These are phyloP conservation scores for Zoanthus solanderi DNA, from an alignment of 92 coral and sea anemone species.

Conservation along the genomic window DNA sequence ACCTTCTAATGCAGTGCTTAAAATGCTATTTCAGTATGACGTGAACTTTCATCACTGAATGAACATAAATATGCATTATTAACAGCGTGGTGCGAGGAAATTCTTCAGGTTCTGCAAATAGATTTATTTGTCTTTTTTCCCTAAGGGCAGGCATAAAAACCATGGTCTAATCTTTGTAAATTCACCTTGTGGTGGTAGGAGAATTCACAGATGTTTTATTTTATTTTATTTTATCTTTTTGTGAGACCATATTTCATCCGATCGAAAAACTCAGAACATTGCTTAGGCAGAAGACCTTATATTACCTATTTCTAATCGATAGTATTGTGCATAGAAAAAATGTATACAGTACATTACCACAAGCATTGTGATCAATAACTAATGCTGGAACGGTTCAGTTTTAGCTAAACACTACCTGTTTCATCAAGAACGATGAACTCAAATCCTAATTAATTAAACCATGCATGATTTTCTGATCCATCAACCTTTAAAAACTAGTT, in stretches of 20 bases:
- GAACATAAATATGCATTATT: background rate
- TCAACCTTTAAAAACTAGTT: background rate
- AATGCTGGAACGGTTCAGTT: too few relatives aligned
- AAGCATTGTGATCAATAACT: too few relatives aligned
- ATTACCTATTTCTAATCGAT: background rate
- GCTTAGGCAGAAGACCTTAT: too few relatives aligned
- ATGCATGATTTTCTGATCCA: background rate
- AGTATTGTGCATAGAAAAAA: background rate
- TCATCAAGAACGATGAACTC: too few relatives aligned
- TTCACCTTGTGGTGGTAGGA: background rate
- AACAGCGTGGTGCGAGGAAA: slow-evolving; percentile 14
- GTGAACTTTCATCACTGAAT: slow-evolving; percentile 44
- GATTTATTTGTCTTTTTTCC: background rate
- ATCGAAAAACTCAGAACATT: too few relatives aligned
- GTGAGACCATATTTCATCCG: too few relatives aligned
- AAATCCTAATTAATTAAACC: too few relatives aligned
- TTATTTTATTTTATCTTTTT: too few relatives aligned
- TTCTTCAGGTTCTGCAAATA: slow-evolving; percentile 13
- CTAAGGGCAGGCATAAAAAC: slow-evolving; percentile 22
- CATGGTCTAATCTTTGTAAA: background rate
- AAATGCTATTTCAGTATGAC: slow-evolving; percentile 69
- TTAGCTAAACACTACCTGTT: too few relatives aligned
- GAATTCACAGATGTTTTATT: too few relatives aligned
- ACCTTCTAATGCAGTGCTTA: slow-evolving; percentile 61
- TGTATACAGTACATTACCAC: background rate